Evolutionary conservation across 37 sponge, comb jelly and placozoan genomes (phyloP), one percentile per base, ranked within the genome.

Genomic region (Aphrocallistes beatrix): DNA sequence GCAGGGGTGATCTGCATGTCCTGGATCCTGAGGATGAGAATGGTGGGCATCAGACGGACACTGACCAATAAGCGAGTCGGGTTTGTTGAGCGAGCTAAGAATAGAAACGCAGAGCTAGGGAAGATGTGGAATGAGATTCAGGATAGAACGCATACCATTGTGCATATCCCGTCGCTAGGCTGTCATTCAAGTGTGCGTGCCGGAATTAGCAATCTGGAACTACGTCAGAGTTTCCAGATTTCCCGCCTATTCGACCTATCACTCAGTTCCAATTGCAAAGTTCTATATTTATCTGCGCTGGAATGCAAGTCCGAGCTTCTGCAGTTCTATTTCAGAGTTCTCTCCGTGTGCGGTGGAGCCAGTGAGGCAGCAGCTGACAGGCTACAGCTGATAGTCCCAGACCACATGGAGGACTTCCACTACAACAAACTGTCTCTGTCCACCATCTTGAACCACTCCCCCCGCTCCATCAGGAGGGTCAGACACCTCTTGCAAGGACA

Each of bases 201-300:
- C 34, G 75, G 75, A 6, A 60, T 60, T 60, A 21, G 75, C 3
- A 60, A 60, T 60, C 75, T 60, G 75, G 75, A 60, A 60, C 75
- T 60, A 60, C 8, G 75, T 19, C 75, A 60, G 75, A 60, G 34
- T 60, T 32, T 60, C 3, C 75, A 60, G 75, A 60, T 60, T 60
- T 60, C 75, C 75, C 75, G 75, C 75, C 21, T 60, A 32, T 60
- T 60, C 34, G 75, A 60, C n/a, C 75, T 60, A 25, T 3, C 28
- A 25, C n/a, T 30, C 75, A 60, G 75, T 60, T 60, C 75, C 38
- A 90, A 90, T 40, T 89, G 89, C 25, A 92, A 94, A 38, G 91
- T 97, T 42, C 86, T 97, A n/a, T 97, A 94, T 81, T 51, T 97
- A 23, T 91, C 92, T 16, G 91, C 95, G 1, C 86, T 93, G 6